phyloP scores from a whole-genome alignment of 1,140 invertebrate species.

The Cydia fagiglandana region DNA sequence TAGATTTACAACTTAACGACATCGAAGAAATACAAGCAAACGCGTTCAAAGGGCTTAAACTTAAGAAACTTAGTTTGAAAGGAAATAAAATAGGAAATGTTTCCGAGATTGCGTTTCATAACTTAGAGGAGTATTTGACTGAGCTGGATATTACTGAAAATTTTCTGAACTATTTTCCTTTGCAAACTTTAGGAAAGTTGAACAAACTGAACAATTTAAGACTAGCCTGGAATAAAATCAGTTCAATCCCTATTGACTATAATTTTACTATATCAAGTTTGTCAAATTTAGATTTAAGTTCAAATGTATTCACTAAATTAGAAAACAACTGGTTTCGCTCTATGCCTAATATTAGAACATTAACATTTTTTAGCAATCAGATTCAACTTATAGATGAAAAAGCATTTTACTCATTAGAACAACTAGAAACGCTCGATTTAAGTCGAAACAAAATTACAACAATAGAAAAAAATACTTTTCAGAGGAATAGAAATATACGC shows the following conservation, averaged over 20 bases:
- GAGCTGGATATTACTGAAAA: constrained; percentile 93
- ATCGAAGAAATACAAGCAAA: constrained; percentile 90
- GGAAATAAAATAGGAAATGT: constrained; percentile 89
- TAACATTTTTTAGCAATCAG: constrained; percentile 91
- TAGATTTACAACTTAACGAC: constrained; percentile 92
- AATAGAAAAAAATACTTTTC: constrained; percentile 86
- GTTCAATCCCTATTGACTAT: constrained; percentile 84
- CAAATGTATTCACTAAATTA: constrained; percentile 89
- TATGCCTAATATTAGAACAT: constrained; percentile 87
- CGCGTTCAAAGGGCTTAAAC: constrained; percentile 88
- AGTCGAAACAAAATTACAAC: constrained; percentile 92
- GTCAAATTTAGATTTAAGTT: constrained; percentile 90
- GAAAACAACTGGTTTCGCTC: constrained; percentile 87
- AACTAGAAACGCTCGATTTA: constrained; percentile 91
- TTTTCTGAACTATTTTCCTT: constrained; percentile 89
- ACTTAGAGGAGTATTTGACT: constrained; percentile 87
- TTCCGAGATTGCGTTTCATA: constrained; percentile 91
- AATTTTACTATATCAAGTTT: constrained; percentile 86
- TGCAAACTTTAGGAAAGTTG: constrained; percentile 87
- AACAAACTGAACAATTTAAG: constrained; percentile 86
- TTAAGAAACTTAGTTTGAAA: constrained; percentile 92
- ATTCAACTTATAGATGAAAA: constrained; percentile 88
- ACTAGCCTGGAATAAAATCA: constrained; percentile 89
- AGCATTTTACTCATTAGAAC: constrained; percentile 85
- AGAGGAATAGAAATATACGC: constrained; percentile 85